Evolutionary conservation across 2,113 vertebrate species (phyloP), one percentile per base, ranked within the genome.

Genomic region (Chamaetylas fuelleborni): DNA sequence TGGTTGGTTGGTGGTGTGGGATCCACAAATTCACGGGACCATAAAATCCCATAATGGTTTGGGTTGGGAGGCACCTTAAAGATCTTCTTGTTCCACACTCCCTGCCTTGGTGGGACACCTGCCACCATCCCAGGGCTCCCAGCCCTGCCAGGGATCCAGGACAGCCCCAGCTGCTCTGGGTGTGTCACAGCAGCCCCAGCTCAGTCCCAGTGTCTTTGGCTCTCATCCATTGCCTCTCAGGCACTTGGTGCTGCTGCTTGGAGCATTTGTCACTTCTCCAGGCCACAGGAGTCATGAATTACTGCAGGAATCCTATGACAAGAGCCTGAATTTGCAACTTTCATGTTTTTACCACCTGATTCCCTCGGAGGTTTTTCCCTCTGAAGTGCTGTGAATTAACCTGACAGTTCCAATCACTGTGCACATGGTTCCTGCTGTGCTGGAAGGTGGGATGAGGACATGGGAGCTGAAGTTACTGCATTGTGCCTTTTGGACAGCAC

Each of bases 1-100:
- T 15, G 51, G 26, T 11, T 17, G 8, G n/a, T 18, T 23, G 20
- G 0, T 0, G 5, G 22, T 14, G 14, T 4, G 22, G 50, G 14
- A 45, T 4, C n/a, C 19, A 17, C 36, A 50, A 4, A 34, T 19
- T 6, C 51, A 19, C 4, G 25, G 31, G 12, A 23, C 12, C 25
- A 2, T 16, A 31, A 54, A 47, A 47, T 18, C 48, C n/a, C 13
- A 0, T 0, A 0, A 1, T 9, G 73, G 47, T 16, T n/a, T 45
- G 19, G 33, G 12, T 19, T 38, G 84, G 47, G 40, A 43, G 36
- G 61, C 9, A 12, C 72, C 29, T 25, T 7, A 3, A 25, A 25
- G 19, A 13, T 13, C 16, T 24, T 13, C 16, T 24, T 29, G 29
- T 50, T 2, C 19, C 60, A 20, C 51, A 4, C 36, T 2, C 3